These are phyloP conservation scores for cattle (Bos taurus) DNA, from an alignment of 2,113 vertebrate genomes.

Conservation along the genomic window ARS-UCD2.0 NC_037335.1:78853501-78854000, in stretches of 20 bases:
- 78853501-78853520: slow-evolving; percentile 27
- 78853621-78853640: slow-evolving; percentile 15
- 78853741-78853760: slow-evolving; percentile 27
- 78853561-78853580: slow-evolving; percentile 2
- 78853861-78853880: not conserved
- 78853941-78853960: not conserved
- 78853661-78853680: slow-evolving; percentile 23
- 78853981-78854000: not conserved
- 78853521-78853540: slow-evolving; percentile 4
- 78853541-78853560: slow-evolving; percentile 39
- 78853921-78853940: not conserved
- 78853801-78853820: not conserved
- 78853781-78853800: not conserved
- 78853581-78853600: slow-evolving; percentile 55
- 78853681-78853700: not conserved
- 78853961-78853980: not conserved
- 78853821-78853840: not conserved
- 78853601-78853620: slow-evolving; percentile 20
- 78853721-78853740: not conserved
- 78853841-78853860: not conserved
- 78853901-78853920: not conserved
- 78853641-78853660: slow-evolving; percentile 1
- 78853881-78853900: not conserved
- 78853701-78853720: slow-evolving; percentile 25
- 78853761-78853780: not conserved